Base-by-base conservation (phyloP, 2,797 vertebrate species). In the Mus minutoides region DNA sequence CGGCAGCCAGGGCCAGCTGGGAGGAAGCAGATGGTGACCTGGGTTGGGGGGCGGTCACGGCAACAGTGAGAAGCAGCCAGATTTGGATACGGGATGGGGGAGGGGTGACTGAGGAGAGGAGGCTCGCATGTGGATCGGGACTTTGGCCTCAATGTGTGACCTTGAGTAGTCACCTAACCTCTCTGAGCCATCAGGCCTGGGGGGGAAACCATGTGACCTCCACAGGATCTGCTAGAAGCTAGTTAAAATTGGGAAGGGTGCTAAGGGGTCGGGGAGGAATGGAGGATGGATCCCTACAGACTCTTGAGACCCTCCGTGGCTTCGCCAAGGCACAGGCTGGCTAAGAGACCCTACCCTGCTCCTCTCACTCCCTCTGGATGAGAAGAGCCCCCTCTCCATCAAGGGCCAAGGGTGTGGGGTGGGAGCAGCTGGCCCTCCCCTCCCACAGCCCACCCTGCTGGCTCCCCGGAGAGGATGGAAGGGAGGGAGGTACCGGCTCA, bases 101-200 rank as follows among this genome's bases (percentile, higher is more conserved):
- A 43, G 69, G 71, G 75, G 69, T 10, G 14, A n/a, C 9, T 54
- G 13, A 37, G 56, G n/a, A n/a, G 54, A 83, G 49, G 40, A 49
- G 73, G 46, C 46, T 46, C 31, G 5, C 22, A 4, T 0, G 12
- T 40, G 88, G 54, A 82, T 11, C 26, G 22, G 22, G 11, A 29
- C 88, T 4, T 40, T 16, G 69, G 67, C 29, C 26, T 46, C 19
- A 21, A 95, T 67, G 60, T 94, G 96, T 88, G 87, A 83, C 90
- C 92, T 83, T 71, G 34, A 56, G 1, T 1, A 17, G 0, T 54
- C 24, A 14, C 52, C 29, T 83, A 24, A 64, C 43, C 56, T 94
- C 87, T 93, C 88, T 56, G 88, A 75, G 86, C 71, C 56, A 4
- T 1, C 4, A 22, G 19, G 56, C 37, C 49, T 24, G n/a, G 64